Evolutionary conservation across 2,113 vertebrate species (phyloP).

Genomic region (Cyprinodon brontotheroides): DNA sequence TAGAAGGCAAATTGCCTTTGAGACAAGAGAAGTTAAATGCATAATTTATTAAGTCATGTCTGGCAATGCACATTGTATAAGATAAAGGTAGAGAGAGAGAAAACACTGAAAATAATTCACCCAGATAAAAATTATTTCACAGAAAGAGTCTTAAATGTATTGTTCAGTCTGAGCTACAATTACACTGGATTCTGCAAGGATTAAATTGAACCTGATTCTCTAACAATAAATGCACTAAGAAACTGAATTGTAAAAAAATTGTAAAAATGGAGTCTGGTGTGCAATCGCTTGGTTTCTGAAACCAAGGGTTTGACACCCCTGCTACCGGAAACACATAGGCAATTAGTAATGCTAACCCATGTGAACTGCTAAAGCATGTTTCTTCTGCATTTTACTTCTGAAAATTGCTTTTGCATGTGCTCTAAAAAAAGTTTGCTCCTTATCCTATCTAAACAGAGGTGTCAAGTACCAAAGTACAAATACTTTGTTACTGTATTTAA

Average conservation of each 20-base stretch:
- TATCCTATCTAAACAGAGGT: too few relatives aligned
- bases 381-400: too few relatives aligned
- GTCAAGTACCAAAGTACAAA: too few relatives aligned
- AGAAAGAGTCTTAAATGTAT: neutral
- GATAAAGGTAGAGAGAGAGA: constrained; percentile 21
- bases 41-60: constrained; percentile 27
- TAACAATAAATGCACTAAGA: neutral
- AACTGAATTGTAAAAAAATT: neutral
- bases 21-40: constrained; percentile 13
- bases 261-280: too few relatives aligned
- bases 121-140: neutral
- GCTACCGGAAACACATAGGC: too few relatives aligned
- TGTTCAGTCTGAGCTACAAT: neutral
- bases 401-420: too few relatives aligned
- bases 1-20: constrained; percentile 87
- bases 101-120: neutral
- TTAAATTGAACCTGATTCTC: neutral
- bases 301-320: too few relatives aligned
- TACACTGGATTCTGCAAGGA: neutral
- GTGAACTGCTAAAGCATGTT: too few relatives aligned
- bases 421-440: too few relatives aligned
- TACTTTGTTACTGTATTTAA: too few relatives aligned
- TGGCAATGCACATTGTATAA: constrained; percentile 40
- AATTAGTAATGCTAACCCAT: too few relatives aligned
- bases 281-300: too few relatives aligned